Conservation (phyloP, 2,113 vertebrate genomes). For the Entomyzon cyanotis region DNA sequence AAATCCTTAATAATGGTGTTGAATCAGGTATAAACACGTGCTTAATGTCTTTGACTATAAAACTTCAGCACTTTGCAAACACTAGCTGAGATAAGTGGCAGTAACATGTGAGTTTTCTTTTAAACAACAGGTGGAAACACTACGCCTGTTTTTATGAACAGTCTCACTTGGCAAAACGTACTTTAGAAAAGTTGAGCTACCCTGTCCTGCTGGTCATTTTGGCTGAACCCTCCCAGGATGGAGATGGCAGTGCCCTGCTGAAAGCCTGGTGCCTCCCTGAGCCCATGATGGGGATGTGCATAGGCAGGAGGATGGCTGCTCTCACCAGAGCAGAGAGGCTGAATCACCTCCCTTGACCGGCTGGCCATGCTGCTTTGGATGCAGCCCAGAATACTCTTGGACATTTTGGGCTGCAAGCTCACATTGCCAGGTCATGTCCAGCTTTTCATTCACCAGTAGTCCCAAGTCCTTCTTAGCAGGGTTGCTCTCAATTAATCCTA, state of each 20-base stretch:
- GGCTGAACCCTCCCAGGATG: neutral
- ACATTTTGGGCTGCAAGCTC: neutral
- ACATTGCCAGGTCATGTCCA: neutral
- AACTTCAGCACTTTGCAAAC: conserved; percentile 27
- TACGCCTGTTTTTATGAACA: neutral
- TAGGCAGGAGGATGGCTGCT: too few relatives aligned
- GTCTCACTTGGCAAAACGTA: neutral
- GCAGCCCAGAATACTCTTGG: neutral
- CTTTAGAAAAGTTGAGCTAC: neutral
- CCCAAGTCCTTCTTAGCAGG: neutral
- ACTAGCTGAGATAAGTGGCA: neutral
- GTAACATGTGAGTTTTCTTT: neutral
- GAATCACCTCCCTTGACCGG: neutral
- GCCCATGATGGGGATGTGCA: accelerated
- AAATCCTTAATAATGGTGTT: conserved; percentile 56
- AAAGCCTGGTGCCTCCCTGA: neutral
- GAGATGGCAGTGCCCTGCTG: neutral
- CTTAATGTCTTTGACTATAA: conserved; percentile 18
- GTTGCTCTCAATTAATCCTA: neutral
- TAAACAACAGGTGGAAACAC: neutral
- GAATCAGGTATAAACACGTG: conserved; percentile 43
- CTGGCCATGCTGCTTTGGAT: neutral
- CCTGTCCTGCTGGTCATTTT: neutral
- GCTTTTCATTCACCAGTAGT: neutral
- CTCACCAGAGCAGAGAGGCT: neutral